Percentiles rank a stretch among this genome's conserved stretches.
phyloP scores from a whole-genome alignment of 2,888 invertebrate genomes.

The Keiferia lycopersicella region DNA sequence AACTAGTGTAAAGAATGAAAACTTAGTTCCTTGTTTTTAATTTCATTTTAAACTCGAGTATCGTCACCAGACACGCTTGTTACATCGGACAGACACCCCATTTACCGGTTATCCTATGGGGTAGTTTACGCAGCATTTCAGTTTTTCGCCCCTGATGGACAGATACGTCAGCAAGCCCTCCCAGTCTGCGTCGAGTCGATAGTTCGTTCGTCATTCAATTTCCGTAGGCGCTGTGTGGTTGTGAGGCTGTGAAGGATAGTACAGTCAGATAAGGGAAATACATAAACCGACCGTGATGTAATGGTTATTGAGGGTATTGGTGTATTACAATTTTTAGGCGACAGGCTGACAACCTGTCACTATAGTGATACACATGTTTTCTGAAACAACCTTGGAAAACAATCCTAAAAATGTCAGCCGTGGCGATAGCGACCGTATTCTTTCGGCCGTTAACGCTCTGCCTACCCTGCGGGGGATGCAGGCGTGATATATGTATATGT shows the following conservation, averaged over 20 bases:
- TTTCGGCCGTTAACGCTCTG: no score
- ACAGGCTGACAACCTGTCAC: no score
- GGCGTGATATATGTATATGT: no score
- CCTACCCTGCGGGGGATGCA: no score
- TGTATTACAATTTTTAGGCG: no score
- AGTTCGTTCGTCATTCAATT: slow-evolving; percentile 11
- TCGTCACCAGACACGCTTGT: background rate
- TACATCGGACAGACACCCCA: slow-evolving; percentile 1
- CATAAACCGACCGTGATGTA: no score
- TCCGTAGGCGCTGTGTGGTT: slow-evolving; percentile 10
- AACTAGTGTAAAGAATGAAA: background rate
- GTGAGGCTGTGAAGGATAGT: background rate
- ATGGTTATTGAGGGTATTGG: no score
- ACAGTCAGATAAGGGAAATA: background rate
- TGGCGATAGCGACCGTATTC: no score
- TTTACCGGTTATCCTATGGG: background rate
- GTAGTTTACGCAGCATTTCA: background rate
- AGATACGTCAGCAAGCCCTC: slow-evolving; percentile 1
- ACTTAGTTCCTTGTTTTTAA: background rate
- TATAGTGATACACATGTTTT: no score
- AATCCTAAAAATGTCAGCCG: no score
- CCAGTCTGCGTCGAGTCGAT: slow-evolving; percentile 8
- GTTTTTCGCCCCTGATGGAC: slow-evolving; percentile 14
- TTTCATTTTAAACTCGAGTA: background rate
- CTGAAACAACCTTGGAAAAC: no score